Percentiles rank a stretch among this genome's conserved stretches.
Conservation (phyloP, 2,113 vertebrate species). For the Brachypteracias leptosomus region DNA sequence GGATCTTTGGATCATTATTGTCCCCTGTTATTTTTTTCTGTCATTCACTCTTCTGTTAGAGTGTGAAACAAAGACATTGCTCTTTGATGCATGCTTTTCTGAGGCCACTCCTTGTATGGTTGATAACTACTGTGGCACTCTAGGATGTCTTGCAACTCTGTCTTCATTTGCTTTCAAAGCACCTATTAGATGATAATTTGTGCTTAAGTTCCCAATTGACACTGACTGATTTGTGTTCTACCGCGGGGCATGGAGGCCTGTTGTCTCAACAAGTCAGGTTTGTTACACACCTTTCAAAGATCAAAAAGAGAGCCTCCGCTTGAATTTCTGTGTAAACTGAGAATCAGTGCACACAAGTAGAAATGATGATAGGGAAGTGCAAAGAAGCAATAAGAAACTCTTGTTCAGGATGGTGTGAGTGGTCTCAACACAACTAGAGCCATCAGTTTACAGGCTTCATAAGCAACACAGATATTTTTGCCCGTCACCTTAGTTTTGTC, state of each 20-base stretch:
- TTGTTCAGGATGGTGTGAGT: not conserved
- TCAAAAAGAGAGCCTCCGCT: not conserved
- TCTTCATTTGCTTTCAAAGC: constrained; percentile 37
- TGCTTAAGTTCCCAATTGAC: not conserved
- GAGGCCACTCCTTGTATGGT: not conserved
- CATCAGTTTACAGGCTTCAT: not conserved
- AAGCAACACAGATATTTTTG: not conserved
- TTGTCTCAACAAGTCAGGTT: not conserved
- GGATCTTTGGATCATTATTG: not conserved
- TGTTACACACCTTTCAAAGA: not conserved
- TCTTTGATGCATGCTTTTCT: not conserved
- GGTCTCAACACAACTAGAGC: not conserved
- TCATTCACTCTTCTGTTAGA: not conserved
- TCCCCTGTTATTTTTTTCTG: not conserved
- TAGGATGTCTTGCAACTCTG: not conserved
- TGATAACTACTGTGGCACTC: not conserved
- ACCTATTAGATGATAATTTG: not conserved
- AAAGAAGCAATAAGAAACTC: not conserved
- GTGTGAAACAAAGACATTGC: not conserved
- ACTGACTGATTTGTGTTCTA: not conserved
- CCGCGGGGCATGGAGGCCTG: not conserved
- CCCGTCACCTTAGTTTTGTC: not conserved
- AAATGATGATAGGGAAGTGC: not conserved
- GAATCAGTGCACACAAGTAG: not conserved
- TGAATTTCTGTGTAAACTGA: not conserved